These are phyloP conservation scores for Calephelis nemesis DNA, from an alignment of 1,140 invertebrate genomes.

Conservation along the genomic window DNA sequence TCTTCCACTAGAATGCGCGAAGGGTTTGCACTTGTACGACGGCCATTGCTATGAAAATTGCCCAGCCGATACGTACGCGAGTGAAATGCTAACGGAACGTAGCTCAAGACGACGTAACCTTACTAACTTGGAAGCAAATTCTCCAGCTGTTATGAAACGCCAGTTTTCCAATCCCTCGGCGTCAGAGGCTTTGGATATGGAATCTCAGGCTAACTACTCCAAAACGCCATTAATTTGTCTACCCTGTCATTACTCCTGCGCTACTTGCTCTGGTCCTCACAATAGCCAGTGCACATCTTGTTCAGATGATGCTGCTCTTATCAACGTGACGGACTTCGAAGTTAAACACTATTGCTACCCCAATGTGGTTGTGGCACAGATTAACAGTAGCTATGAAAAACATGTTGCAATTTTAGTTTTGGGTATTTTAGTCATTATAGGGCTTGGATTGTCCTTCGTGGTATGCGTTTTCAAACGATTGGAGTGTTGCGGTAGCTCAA, in stretches of 20 bases:
- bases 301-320: slow-evolving; percentile 59
- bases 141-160: slow-evolving; percentile 43
- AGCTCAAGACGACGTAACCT: slow-evolving; percentile 67
- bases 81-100: slow-evolving; percentile 57
- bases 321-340: slow-evolving; percentile 53
- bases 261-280: slow-evolving; percentile 58
- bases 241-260: slow-evolving; percentile 68
- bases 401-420: slow-evolving; percentile 52
- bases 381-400: slow-evolving; percentile 53
- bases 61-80: slow-evolving; percentile 64
- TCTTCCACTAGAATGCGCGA: slow-evolving; percentile 74
- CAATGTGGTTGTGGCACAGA: slow-evolving; percentile 55
- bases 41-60: slow-evolving; percentile 66
- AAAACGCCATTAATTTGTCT: slow-evolving; percentile 57
- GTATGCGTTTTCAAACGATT: slow-evolving; percentile 47
- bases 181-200: slow-evolving; percentile 63
- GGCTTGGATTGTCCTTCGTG: slow-evolving; percentile 45
- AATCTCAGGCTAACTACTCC: slow-evolving; percentile 38
- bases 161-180: slow-evolving; percentile 40
- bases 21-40: slow-evolving; percentile 75
- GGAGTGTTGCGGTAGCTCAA: slow-evolving; percentile 40
- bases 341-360: slow-evolving; percentile 62
- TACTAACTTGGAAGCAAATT: slow-evolving; percentile 46
- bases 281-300: slow-evolving; percentile 63
- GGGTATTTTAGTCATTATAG: slow-evolving; percentile 41